These are phyloP conservation scores for Noctua janthina DNA, from an alignment of 2,888 invertebrate genomes.

Conservation along the genomic window DNA sequence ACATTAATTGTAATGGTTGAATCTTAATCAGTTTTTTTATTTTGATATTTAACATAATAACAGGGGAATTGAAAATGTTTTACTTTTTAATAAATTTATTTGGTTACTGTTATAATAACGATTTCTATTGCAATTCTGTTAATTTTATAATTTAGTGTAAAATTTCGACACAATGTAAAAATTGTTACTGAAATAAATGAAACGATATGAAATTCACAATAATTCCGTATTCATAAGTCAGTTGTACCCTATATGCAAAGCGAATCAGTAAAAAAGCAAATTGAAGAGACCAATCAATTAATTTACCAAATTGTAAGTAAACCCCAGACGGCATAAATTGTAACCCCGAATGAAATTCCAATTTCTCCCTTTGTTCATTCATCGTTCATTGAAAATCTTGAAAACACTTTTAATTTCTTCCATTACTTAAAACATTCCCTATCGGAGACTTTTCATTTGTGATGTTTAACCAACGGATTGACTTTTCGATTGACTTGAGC, in stretches of 20 bases:
- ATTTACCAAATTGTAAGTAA: conserved; percentile 69
- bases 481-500: conserved; percentile 89
- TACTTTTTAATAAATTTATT: too few species aligned
- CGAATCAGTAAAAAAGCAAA: conserved; percentile 62
- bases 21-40: too few species aligned
- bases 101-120: too few species aligned
- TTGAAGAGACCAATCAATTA: conserved; percentile 69
- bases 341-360: conserved; percentile 70
- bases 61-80: too few species aligned
- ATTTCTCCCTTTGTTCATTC: conserved; percentile 77
- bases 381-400: conserved; percentile 78
- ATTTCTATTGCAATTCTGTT: too few species aligned
- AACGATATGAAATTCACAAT: neutral
- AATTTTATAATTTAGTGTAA: too few species aligned
- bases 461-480: conserved; percentile 89
- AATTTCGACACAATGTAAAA: too few species aligned
- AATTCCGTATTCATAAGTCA: conserved; percentile 19
- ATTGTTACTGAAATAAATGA: too few species aligned
- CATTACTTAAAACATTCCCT: conserved; percentile 88
- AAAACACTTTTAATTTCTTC: conserved; percentile 88
- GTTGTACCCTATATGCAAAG: conserved; percentile 25
- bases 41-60: too few species aligned
- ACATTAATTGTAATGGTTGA: too few species aligned
- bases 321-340: conserved; percentile 65
- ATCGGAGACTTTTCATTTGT: conserved; percentile 88